These are phyloP conservation scores for Azemiops feae DNA, from an alignment of 2,113 vertebrate genomes.

Conservation along the genomic window DNA sequence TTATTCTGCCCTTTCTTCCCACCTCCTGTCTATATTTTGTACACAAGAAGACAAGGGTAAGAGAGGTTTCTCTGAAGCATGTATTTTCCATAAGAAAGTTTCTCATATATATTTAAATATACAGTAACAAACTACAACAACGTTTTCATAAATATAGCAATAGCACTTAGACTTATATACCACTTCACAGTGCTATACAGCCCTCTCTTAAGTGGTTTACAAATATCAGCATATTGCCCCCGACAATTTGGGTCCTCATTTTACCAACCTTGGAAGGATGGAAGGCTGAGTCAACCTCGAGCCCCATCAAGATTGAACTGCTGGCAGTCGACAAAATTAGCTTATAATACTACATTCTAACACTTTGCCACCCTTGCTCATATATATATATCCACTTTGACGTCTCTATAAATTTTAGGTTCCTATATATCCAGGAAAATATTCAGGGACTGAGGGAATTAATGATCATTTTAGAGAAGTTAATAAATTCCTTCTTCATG, in stretches of 20 bases:
- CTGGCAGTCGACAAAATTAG: no score
- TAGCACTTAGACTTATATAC: no score
- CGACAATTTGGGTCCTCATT: no score
- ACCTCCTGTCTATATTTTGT: not conserved
- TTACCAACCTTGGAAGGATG: no score
- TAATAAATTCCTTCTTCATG: not conserved
- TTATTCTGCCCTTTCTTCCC: not conserved
- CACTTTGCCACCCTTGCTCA: no score
- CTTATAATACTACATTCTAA: no score
- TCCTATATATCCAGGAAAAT: not conserved
- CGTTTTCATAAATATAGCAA: not conserved
- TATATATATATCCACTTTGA: not conserved
- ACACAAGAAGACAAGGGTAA: not conserved
- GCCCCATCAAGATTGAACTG: not conserved
- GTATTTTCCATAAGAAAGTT: not conserved
- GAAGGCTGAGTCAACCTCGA: not conserved
- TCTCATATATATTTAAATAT: not conserved
- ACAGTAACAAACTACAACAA: not conserved
- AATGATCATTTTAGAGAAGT: not conserved
- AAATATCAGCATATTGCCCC: no score
- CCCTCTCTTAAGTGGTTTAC: no score
- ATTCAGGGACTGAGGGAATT: not conserved
- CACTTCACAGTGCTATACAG: no score
- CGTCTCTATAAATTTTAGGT: not conserved
- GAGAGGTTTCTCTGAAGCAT: no score